Conservation (phyloP, 1,140 invertebrate genomes). For the Yoshiicerus persimilis region DNA sequence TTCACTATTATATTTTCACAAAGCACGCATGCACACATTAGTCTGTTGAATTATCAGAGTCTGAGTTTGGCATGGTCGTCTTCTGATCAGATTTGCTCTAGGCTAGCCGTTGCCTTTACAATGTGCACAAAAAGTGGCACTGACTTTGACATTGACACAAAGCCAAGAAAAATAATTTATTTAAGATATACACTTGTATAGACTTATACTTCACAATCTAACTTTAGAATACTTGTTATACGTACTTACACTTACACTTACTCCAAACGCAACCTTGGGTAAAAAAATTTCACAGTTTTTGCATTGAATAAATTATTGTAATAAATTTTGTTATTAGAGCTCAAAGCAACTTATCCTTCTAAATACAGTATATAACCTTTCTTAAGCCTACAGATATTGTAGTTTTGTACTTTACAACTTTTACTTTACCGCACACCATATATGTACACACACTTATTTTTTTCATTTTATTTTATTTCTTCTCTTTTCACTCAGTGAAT, state of each 20-base stretch:
- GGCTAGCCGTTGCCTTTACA: not conserved
- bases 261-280: not conserved
- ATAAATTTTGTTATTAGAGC: not conserved
- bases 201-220: not conserved
- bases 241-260: not conserved
- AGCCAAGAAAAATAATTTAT: constrained; percentile 12
- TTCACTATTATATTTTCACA: not conserved
- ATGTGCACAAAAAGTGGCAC: not conserved
- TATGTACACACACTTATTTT: not conserved
- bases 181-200: not conserved
- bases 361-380: not conserved
- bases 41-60: not conserved
- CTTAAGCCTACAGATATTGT: too few species aligned
- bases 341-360: not conserved
- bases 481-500: not conserved
- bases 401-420: not conserved
- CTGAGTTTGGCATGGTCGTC: not conserved
- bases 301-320: not conserved
- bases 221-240: not conserved
- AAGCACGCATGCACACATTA: not conserved
- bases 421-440: not conserved
- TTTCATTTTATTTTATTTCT: not conserved
- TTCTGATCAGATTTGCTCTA: not conserved
- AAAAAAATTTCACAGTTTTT: not conserved
- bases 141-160: constrained; percentile 12